Evolutionary conservation across 1,140 invertebrate genomes (phyloP), one percentile per base, ranked within the genome.

Genomic region (Aphis gossypii): DNA sequence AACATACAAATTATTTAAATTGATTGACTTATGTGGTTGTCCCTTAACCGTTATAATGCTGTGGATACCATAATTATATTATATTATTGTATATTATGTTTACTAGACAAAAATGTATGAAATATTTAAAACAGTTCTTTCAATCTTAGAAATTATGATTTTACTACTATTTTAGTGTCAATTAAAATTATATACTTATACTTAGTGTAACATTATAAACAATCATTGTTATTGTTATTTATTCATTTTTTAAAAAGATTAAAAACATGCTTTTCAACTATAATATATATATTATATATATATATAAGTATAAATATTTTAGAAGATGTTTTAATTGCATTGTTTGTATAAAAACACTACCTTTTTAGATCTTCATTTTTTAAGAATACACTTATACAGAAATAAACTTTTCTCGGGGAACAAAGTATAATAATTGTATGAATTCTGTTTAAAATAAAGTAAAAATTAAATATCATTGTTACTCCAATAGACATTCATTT

Each of bases 1-100:
- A 89, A 41, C 51, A 56, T 89, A 21, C 21, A 89, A 89, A 56
- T 56, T 89, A 89, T 89, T 89, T 25, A 56, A 89, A 56, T 89
- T 18, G 38, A 41, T 89, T 21, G 51, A 38, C 87, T 46, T 30
- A 51, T n/a, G 6, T 11, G 14, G 14, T n/a, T 76, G 30, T 76
- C 4, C 30, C n/a, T 20, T n/a, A 18, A n/a, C 18, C n/a, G 1
- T 76, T 76, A 5, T 4, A 35, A 35, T 41, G 60, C 30, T n/a
- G 14, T 14, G n/a, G n/a, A 76, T 76, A 76, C n/a, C 60, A 76
- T 68, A n/a, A 60, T 68, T 14, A 76, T 68, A 68, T n/a, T 76
- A n/a, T 18, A 76, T 76, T 68, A 68, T n/a, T 14, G 30, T 30
- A 14, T 11, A 30, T 9, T 3, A 30, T 9, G 14, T 51, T 51